Evolutionary conservation across 2,888 invertebrate genomes (phyloP).

Genomic region (Campopleginae sp.): DNA sequence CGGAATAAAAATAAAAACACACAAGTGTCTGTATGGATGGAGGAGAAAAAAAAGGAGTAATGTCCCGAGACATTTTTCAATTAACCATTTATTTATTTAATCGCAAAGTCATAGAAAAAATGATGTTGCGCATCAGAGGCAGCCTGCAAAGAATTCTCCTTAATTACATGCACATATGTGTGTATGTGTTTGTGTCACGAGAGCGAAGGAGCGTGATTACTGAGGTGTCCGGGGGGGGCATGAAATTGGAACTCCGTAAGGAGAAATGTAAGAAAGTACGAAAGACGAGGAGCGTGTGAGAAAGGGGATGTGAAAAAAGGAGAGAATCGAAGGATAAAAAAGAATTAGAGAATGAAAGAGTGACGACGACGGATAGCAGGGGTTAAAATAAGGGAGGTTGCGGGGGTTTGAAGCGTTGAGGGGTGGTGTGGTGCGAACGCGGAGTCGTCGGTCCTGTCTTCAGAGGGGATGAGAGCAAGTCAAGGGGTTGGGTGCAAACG

Average conservation of each 20-base stretch:
- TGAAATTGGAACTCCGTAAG: constrained; percentile 43
- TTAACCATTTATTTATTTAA: not conserved
- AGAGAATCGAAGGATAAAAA: constrained; percentile 28
- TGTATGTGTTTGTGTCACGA: not conserved
- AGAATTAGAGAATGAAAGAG: constrained; percentile 34
- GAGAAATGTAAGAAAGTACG: constrained; percentile 35
- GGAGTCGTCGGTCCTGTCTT: constrained; percentile 63
- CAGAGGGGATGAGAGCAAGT: constrained; percentile 52
- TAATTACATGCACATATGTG: not conserved
- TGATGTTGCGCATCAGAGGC: not conserved
- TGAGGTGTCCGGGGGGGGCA: constrained; percentile 7
- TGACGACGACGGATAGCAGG: constrained; percentile 36
- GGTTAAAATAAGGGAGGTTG: constrained; percentile 54
- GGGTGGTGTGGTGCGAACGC: constrained; percentile 55
- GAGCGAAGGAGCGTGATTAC: constrained; percentile 26
- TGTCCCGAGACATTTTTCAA: constrained; percentile 14
- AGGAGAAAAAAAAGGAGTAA: constrained; percentile 33
- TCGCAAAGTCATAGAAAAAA: not conserved
- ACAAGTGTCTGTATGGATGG: constrained; percentile 22
- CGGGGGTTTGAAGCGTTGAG: constrained; percentile 44
- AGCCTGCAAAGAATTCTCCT: not conserved
- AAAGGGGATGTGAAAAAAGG: constrained; percentile 53
- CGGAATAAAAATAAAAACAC: constrained; percentile 56
- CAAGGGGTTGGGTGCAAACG: constrained; percentile 52
- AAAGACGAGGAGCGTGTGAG: constrained; percentile 5